Base-by-base conservation (phyloP, 1,140 invertebrate species). In the Apis cerana region DNA sequence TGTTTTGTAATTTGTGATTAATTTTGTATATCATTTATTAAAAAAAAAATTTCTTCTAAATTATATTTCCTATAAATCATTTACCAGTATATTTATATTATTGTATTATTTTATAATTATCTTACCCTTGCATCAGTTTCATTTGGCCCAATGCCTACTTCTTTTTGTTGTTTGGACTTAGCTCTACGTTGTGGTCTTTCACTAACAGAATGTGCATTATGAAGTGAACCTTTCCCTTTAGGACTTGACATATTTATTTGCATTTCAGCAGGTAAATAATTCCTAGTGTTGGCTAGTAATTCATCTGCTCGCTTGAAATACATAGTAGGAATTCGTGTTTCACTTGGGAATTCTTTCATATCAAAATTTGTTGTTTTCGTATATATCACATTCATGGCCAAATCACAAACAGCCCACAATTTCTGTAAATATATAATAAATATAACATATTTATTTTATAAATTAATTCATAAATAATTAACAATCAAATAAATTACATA, bases 361-460 rank as follows among this genome's bases (percentile, higher is more conserved):
- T 98, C 97, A 92, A 98, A 98, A 92, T 96, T 98, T 48, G 96
- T 96, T n/a, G 97, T 97, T 89, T 97, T 97, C 23, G 97, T 96
- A 92, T 97, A 96, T 88, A 99, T 96, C 81, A 99, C 95, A 81
- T 97, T 97, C 94, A 98, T 96, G 11, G 98, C 97, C 76, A 99
- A 95, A 95, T 99, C 99, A 95, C 98, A 99, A 71, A 99, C 96
- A 64, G 98, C 97, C 97, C 98, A 99, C 89, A 99, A 94, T 97
- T 98, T 99, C 97, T 99, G 93, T 11, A 95, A 93, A 79, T 90
- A 90, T 87, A 85, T 80, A 88, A 89, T 85, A 62, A 58, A 43
- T 17, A 33, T 76, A 17, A 33, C 17, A 58, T 65, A 54, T 58
- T 54, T 64, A 52, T 9, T 43, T 43, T 43, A 43, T 43, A 43